A percentile compares a stretch with the other conserved stretches of the same genome.
phyloP scores from a whole-genome alignment of 1,140 invertebrate species.

The Caerostris darwini region DNA sequence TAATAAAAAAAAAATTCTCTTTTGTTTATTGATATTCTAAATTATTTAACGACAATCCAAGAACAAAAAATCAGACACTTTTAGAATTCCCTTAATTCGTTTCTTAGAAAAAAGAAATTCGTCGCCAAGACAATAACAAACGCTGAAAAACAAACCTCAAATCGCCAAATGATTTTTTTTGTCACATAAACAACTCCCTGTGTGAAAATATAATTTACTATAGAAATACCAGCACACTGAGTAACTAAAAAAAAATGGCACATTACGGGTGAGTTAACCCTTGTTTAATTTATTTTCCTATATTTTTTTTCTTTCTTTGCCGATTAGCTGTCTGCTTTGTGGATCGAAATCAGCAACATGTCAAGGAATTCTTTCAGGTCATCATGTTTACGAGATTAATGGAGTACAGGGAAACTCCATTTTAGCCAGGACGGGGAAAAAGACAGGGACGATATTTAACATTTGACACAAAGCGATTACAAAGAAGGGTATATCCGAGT shows the following conservation, averaged over 20 bases:
- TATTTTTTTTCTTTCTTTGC: background rate
- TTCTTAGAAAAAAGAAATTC: too few species aligned
- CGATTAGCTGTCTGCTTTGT: background rate
- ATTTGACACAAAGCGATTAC: background rate
- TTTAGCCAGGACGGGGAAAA: background rate
- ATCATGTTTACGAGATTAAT: conserved; percentile 48
- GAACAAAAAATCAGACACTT: too few species aligned
- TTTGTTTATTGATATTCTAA: too few species aligned
- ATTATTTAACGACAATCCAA: too few species aligned
- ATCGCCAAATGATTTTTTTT: too few species aligned
- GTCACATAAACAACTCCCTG: background rate
- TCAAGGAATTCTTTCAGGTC: background rate
- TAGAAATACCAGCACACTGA: background rate
- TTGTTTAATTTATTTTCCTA: conserved; percentile 3
- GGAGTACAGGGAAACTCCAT: conserved; percentile 21
- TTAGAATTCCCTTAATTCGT: too few species aligned
- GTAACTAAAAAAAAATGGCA: background rate
- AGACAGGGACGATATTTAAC: conserved; percentile 38
- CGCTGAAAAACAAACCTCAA: too few species aligned
- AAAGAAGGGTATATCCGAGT: background rate
- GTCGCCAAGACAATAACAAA: too few species aligned
- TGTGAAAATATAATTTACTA: background rate
- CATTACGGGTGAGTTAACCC: background rate
- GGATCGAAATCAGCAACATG: background rate
- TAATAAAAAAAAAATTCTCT: too few species aligned